Conservation (phyloP, 2,797 vertebrate species). For the Xerus rutilus region DNA sequence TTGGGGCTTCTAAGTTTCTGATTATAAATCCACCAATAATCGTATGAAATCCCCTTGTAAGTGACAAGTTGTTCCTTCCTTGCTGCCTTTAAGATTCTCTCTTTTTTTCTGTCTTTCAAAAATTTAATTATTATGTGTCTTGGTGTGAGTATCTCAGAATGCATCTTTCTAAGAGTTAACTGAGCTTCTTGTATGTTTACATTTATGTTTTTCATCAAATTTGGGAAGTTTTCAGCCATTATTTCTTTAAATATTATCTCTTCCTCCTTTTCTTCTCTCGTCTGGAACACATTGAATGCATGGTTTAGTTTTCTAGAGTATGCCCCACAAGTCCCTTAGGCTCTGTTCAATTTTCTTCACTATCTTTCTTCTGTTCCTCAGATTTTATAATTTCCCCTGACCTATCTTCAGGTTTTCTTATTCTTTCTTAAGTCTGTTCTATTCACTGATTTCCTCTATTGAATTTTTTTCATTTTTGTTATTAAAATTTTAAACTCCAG, state of each 20-base stretch:
- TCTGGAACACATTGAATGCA: not conserved
- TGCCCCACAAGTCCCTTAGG: not conserved
- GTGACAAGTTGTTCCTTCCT: not conserved
- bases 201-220: not conserved
- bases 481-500: not conserved
- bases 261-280: not conserved
- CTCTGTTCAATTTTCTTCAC: not conserved
- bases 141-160: not conserved
- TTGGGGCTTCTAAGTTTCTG: not conserved
- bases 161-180: not conserved
- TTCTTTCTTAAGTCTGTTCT: not conserved
- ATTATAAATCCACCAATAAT: not conserved
- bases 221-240: not conserved
- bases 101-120: not conserved
- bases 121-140: not conserved
- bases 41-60: not conserved
- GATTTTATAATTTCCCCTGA: not conserved
- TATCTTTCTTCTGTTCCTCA: not conserved
- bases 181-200: not conserved
- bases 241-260: not conserved
- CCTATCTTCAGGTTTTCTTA: not conserved
- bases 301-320: not conserved
- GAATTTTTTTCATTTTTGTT: not conserved
- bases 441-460: not conserved
- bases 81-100: not conserved